phyloP scores from a whole-genome alignment of 1,140 invertebrate genomes.

The Tigriopus japonicus region DNA sequence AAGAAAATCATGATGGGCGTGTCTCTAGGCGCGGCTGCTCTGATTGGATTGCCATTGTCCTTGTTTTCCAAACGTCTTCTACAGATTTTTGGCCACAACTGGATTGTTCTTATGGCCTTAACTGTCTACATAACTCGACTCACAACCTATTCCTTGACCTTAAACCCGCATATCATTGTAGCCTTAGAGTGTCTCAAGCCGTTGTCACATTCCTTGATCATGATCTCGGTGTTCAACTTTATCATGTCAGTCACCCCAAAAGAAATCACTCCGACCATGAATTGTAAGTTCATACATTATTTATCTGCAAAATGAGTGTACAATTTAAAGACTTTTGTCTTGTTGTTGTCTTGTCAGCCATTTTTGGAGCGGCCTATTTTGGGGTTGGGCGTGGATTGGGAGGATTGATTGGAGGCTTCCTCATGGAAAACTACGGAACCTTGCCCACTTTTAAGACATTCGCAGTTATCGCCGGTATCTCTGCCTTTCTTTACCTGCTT shows the following conservation, averaged over 20 bases:
- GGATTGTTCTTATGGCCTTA: conserved; percentile 56
- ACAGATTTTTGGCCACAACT: conserved; percentile 51
- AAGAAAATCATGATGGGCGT: conserved; percentile 63
- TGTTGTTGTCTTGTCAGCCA: too few relatives aligned
- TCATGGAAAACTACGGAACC: not conserved
- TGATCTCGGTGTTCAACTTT: conserved; percentile 61
- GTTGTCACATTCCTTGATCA: conserved; percentile 55
- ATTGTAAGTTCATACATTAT: too few relatives aligned
- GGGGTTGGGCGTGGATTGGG: conserved; percentile 38
- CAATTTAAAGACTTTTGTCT: too few relatives aligned
- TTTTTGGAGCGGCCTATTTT: conserved; percentile 57
- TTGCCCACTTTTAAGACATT: too few relatives aligned
- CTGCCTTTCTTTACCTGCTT: too few relatives aligned
- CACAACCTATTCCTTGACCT: conserved; percentile 55
- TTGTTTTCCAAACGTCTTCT: conserved; percentile 58
- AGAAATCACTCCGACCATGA: conserved; percentile 39
- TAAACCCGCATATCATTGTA: conserved; percentile 56
- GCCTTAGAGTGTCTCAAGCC: conserved; percentile 64
- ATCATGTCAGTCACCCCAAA: conserved; percentile 52
- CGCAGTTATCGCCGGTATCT: too few relatives aligned
- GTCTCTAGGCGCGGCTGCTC: conserved; percentile 54
- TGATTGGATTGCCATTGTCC: conserved; percentile 53
- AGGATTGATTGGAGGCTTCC: not conserved
- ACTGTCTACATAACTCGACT: conserved; percentile 52
- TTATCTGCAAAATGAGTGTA: too few relatives aligned